Percentiles rank a stretch among this genome's conserved stretches.
These are phyloP conservation scores for Otolemur garnettii DNA, from an alignment of 2,113 vertebrate species.

Conservation along the genomic window DNA sequence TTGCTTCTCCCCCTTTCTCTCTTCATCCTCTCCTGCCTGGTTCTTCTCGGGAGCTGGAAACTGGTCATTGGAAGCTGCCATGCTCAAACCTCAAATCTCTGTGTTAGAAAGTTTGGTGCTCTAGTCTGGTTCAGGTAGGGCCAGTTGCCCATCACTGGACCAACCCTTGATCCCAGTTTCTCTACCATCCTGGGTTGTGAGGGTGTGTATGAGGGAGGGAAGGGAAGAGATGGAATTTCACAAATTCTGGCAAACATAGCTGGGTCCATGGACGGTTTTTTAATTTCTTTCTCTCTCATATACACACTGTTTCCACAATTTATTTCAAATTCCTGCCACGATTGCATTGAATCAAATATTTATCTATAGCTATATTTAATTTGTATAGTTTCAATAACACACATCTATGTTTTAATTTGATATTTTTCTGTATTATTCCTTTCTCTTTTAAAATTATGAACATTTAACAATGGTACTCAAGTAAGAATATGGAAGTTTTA, in stretches of 20 bases:
- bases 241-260: not conserved
- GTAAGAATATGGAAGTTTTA: not conserved
- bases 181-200: not conserved
- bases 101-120: not conserved
- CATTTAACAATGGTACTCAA: not conserved
- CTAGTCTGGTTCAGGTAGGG: not conserved
- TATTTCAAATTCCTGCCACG: conserved; percentile 15
- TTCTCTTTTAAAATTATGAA: not conserved
- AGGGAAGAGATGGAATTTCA: not conserved
- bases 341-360: not conserved
- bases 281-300: not conserved
- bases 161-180: not conserved
- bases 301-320: not conserved
- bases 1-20: not conserved
- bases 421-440: not conserved
- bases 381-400: conserved; percentile 4
- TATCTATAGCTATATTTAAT: not conserved
- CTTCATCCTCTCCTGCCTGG: not conserved
- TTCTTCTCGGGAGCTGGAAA: not conserved
- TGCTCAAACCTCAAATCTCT: not conserved
- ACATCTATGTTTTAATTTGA: conserved; percentile 10
- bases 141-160: no score
- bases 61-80: not conserved
- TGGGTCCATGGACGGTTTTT: not conserved
- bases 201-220: not conserved